A percentile compares a stretch with the other conserved stretches of the same genome.
phyloP scores from a whole-genome alignment of 1,140 invertebrate genomes.

The Drosophila willistoni region DNA sequence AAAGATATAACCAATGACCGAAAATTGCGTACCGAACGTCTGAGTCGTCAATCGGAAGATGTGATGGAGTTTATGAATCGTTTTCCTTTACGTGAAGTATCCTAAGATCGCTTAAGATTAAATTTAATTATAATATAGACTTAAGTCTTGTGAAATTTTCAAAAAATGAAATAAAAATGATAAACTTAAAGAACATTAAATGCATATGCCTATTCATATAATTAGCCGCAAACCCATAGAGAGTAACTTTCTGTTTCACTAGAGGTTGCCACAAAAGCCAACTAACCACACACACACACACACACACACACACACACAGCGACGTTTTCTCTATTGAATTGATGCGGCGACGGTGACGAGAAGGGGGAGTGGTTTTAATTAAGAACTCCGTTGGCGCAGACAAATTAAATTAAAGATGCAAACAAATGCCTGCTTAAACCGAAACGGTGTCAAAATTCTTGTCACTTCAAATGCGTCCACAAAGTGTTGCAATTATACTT shows the following conservation, averaged over 20 bases:
- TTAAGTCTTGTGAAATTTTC: neutral
- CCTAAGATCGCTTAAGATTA: neutral
- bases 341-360: neutral
- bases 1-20: slow-evolving; percentile 9
- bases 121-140: neutral
- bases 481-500: slow-evolving; percentile 70
- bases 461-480: slow-evolving; percentile 59
- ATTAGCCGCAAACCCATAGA: neutral
- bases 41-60: slow-evolving; percentile 4
- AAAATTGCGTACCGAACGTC: slow-evolving; percentile 5
- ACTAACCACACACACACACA: neutral
- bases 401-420: slow-evolving; percentile 63
- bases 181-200: slow-evolving; percentile 12
- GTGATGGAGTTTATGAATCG: slow-evolving; percentile 6
- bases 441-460: slow-evolving; percentile 68
- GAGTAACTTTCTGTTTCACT: neutral
- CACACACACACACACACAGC: neutral
- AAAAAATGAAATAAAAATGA: slow-evolving; percentile 3
- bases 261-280: neutral
- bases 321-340: neutral
- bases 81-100: slow-evolving; percentile 12
- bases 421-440: slow-evolving; percentile 54
- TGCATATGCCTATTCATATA: neutral
- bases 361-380: slow-evolving; percentile 38
- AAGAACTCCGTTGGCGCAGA: slow-evolving; percentile 37